phyloP scores from a whole-genome alignment of 1,140 invertebrate genomes.

The Daktulosphaira vitifoliae region DNA sequence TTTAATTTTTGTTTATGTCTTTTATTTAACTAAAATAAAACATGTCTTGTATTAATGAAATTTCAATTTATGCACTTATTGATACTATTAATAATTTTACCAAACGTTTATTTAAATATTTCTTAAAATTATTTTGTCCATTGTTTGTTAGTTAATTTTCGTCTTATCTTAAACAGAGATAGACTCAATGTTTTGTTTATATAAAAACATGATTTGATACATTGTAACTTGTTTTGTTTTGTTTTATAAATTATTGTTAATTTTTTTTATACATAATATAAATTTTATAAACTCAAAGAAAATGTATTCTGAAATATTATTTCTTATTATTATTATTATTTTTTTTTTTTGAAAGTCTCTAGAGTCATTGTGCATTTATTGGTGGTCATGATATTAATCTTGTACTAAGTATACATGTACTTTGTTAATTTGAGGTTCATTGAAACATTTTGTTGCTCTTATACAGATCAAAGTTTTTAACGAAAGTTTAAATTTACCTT shows the following conservation, averaged over 20 bases:
- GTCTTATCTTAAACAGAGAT: not conserved
- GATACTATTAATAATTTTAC: too few relatives aligned
- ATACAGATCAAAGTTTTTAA: too few relatives aligned
- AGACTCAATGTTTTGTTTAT: conserved; percentile 27
- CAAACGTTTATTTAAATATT: too few relatives aligned
- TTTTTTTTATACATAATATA: not conserved
- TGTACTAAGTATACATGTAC: not conserved
- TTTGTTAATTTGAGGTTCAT: conserved; percentile 5
- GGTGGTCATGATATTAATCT: not conserved
- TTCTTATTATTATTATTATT: conserved; percentile 4
- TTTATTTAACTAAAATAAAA: too few relatives aligned
- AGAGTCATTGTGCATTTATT: not conserved
- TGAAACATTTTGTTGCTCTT: too few relatives aligned
- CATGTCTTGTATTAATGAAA: too few relatives aligned
- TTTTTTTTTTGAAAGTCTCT: not conserved
- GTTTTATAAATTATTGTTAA: conserved; percentile 19
- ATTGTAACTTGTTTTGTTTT: conserved; percentile 33
- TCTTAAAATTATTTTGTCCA: too few relatives aligned
- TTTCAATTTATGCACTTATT: too few relatives aligned
- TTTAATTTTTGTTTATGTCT: too few relatives aligned
- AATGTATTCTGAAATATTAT: not conserved
- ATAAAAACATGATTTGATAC: conserved; percentile 24
- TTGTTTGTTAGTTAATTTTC: too few relatives aligned
- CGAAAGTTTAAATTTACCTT: too few relatives aligned
- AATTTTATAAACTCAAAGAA: conserved; percentile 24